phyloP scores from a whole-genome alignment of 2,797 vertebrate genomes.

The Protosalanx chinensis region DNA sequence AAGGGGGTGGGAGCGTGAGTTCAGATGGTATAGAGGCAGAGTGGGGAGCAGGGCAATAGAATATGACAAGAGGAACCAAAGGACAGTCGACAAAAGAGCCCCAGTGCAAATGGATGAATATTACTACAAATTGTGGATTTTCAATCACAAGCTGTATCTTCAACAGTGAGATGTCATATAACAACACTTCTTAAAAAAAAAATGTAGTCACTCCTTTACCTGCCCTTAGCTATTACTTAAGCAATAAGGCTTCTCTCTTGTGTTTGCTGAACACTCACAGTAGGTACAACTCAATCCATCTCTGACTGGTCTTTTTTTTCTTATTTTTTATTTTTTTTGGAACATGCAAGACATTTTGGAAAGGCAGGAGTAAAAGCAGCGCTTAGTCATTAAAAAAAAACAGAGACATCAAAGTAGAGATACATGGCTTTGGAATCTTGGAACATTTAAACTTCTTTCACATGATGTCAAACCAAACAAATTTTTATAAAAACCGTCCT shows the following conservation, averaged over 20 bases:
- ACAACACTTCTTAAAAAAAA: constrained; percentile 46
- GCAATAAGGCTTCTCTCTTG: constrained; percentile 49
- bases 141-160: constrained; percentile 65
- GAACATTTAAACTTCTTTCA: constrained; percentile 30
- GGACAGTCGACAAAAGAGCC: constrained; percentile 72
- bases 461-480: constrained; percentile 44
- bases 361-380: constrained; percentile 47
- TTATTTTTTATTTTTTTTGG: neutral
- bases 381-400: constrained; percentile 35
- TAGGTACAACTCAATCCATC: constrained; percentile 55
- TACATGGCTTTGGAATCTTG: constrained; percentile 50
- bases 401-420: constrained; percentile 40
- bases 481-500: constrained; percentile 18
- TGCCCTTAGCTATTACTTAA: constrained; percentile 33
- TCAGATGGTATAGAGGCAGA: constrained; percentile 55
- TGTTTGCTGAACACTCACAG: constrained; percentile 51
- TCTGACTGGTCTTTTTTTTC: constrained; percentile 37
- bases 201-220: constrained; percentile 31
- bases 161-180: constrained; percentile 66
- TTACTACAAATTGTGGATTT: constrained; percentile 71
- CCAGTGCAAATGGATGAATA: constrained; percentile 75
- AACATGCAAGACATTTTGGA: constrained; percentile 70
- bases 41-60: constrained; percentile 59
- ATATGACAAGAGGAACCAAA: constrained; percentile 65
- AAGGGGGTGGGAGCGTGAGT: constrained; percentile 48